Conservation (phyloP, 2,797 vertebrate genomes). For the Bovichtus diacanthus region DNA sequence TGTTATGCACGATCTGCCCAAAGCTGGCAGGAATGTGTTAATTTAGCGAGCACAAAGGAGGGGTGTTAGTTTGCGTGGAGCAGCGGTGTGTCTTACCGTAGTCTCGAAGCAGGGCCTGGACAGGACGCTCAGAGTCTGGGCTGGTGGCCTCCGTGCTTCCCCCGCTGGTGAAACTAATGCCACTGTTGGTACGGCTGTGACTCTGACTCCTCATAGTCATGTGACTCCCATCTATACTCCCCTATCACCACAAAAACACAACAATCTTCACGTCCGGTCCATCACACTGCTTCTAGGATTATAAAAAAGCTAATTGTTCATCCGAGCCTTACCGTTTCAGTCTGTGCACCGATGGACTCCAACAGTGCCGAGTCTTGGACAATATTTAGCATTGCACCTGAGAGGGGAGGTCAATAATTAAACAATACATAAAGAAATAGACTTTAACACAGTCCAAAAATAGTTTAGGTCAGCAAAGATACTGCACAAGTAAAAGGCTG, state of each 20-base stretch:
- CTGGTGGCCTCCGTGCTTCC: slow-evolving; percentile 93
- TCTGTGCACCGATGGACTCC: slow-evolving; percentile 94
- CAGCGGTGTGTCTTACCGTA: slow-evolving; percentile 85
- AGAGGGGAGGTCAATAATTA: neutral
- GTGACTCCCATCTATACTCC: slow-evolving; percentile 80
- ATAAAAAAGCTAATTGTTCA: neutral
- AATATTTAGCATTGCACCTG: slow-evolving; percentile 97
- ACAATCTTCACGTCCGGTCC: neutral
- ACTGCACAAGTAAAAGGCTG: neutral
- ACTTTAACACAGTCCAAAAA: neutral
- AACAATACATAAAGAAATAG: neutral
- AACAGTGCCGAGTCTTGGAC: slow-evolving; percentile 96
- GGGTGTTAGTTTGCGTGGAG: neutral
- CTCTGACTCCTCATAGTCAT: slow-evolving; percentile 81
- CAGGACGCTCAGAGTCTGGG: slow-evolving; percentile 92
- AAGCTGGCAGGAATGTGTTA: slow-evolving; percentile 8
- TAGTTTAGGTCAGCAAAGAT: neutral
- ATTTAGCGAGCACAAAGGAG: neutral
- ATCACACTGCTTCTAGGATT: neutral
- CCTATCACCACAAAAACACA: slow-evolving; percentile 60
- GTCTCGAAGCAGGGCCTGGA: slow-evolving; percentile 92
- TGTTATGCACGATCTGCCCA: neutral
- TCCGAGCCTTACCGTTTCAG: slow-evolving; percentile 88
- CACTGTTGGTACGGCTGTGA: slow-evolving; percentile 95
- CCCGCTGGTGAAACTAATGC: slow-evolving; percentile 92